Conservation (phyloP, 2,113 vertebrate genomes). For the Pollimyrus isidori region DNA sequence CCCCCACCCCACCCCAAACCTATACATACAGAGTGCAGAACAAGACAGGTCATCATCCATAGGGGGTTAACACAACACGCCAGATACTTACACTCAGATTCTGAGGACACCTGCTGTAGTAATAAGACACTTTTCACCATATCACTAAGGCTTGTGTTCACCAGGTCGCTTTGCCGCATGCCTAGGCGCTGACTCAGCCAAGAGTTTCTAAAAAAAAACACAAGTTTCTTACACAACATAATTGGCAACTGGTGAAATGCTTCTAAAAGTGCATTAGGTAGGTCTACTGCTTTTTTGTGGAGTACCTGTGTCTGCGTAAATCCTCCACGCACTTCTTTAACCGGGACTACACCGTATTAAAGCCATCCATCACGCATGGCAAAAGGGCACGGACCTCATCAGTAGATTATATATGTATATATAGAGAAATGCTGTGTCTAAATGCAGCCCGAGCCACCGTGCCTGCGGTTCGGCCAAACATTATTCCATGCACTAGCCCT, state of each 20-base stretch:
- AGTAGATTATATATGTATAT: not conserved
- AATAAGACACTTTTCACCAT: not conserved
- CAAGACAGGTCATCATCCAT: not conserved
- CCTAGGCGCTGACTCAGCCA: not conserved
- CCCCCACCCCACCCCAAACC: not conserved
- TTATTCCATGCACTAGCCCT: conserved; percentile 76
- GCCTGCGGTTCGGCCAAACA: not conserved
- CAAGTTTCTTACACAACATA: not conserved
- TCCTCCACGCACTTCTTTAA: not conserved
- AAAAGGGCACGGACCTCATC: not conserved
- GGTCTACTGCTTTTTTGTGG: not conserved
- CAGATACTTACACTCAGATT: not conserved
- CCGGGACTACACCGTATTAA: not conserved
- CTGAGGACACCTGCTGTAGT: not conserved
- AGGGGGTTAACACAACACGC: not conserved
- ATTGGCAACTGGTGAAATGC: not conserved
- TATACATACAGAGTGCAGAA: not conserved
- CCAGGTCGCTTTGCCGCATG: not conserved
- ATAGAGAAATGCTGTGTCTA: not conserved
- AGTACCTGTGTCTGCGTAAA: not conserved
- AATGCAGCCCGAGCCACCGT: not conserved
- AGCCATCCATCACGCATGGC: not conserved
- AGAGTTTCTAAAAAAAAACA: not conserved
- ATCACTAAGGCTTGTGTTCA: not conserved
- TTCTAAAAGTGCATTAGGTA: not conserved